Evolutionary conservation across 1,140 invertebrate species (phyloP).

Genomic region (Agrilus planipennis): DNA sequence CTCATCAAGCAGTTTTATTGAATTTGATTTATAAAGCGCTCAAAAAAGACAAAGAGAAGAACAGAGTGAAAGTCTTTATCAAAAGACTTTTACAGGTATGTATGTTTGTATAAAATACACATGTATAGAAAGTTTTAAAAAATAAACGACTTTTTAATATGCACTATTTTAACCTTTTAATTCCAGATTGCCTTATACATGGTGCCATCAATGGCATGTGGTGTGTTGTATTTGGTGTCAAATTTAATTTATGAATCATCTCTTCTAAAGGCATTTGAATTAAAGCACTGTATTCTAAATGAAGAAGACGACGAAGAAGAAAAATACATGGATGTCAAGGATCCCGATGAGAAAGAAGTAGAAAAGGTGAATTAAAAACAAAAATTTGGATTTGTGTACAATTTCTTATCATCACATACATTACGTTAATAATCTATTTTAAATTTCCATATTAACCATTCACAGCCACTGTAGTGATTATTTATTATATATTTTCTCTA

Average conservation of each 20-base stretch:
- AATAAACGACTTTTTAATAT: too few relatives aligned
- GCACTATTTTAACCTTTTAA: too few relatives aligned
- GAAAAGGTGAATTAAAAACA: not conserved
- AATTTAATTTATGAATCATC: too few relatives aligned
- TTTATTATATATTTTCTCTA: too few relatives aligned
- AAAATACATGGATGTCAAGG: conserved; percentile 41
- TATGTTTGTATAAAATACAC: not conserved
- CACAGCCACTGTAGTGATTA: too few relatives aligned
- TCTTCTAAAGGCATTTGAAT: conserved; percentile 20
- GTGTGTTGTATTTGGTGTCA: conserved; percentile 67
- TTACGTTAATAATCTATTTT: too few relatives aligned
- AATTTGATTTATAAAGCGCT: conserved; percentile 81
- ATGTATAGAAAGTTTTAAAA: not conserved
- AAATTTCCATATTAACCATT: too few relatives aligned
- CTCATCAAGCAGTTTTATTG: conserved; percentile 71
- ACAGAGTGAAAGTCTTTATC: conserved; percentile 70
- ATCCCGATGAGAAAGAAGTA: conserved; percentile 1
- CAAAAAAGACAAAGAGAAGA: conserved; percentile 58
- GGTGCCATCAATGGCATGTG: conserved; percentile 55
- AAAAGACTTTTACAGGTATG: conserved; percentile 77
- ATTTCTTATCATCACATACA: too few relatives aligned
- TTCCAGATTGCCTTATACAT: conserved; percentile 41
- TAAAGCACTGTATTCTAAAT: conserved; percentile 16
- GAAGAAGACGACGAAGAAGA: conserved; percentile 36
- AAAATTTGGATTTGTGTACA: too few relatives aligned